phyloP scores from a whole-genome alignment of 2,113 vertebrate species.

The Girardinichthys multiradiatus region DNA sequence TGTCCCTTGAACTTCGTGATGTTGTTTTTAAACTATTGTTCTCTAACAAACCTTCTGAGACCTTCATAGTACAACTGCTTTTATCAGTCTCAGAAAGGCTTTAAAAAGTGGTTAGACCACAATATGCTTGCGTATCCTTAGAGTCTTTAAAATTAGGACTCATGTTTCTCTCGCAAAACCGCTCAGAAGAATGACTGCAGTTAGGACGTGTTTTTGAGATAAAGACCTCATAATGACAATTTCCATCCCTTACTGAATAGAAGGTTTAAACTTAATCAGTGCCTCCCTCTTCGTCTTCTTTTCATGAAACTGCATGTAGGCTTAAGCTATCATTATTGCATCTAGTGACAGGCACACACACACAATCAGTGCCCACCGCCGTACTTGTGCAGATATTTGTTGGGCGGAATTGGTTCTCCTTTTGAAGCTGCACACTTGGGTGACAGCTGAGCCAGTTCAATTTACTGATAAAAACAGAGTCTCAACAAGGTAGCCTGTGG shows the following conservation, averaged over 20 bases:
- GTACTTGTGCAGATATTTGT: conserved; percentile 9
- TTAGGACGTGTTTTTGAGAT: background rate
- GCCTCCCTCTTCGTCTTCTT: background rate
- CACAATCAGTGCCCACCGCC: background rate
- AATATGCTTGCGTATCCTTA: background rate
- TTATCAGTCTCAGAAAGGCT: background rate
- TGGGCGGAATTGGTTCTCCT: conserved; percentile 2
- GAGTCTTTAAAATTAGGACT: background rate
- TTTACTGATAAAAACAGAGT: conserved; percentile 13
- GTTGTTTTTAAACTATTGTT: too few relatives aligned
- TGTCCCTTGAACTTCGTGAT: too few relatives aligned
- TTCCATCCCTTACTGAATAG: background rate
- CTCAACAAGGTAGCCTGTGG: conserved; percentile 1
- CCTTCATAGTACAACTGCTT: too few relatives aligned
- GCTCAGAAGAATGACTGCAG: background rate
- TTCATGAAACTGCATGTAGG: background rate
- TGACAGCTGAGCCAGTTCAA: conserved; percentile 23
- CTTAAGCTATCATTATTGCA: conserved; percentile 9
- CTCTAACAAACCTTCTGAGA: too few relatives aligned
- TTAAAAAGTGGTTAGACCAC: background rate
- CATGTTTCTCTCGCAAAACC: background rate
- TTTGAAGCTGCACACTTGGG: background rate
- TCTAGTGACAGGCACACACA: conserved; percentile 2
- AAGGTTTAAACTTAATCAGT: background rate
- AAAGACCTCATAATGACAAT: background rate